Evolutionary conservation across 53 echinoderm and acorn worm species (phyloP), one percentile per base, ranked within the genome.

Genomic region (Arbacia lixula): DNA sequence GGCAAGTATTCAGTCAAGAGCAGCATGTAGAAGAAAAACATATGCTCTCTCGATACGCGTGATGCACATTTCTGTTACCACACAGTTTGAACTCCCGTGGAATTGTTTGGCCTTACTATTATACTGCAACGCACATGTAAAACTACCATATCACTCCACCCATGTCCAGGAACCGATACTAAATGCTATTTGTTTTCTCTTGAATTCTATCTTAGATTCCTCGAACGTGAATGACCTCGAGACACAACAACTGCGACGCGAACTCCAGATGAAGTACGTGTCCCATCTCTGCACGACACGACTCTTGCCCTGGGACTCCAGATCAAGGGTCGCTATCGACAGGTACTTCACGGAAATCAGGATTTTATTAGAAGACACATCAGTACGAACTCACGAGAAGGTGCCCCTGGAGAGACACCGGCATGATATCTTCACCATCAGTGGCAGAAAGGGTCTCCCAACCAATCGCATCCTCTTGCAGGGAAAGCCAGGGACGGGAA

Each of bases 401-500:
- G 39, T 78, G 25, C 53, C 79, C 5, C 40, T 78, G 58, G 60
- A 78, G 28, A 6, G 21, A 12, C 12, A 57, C 28, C 58, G 79
- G 12, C 79, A 78, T 27, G 39, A 60, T n/a, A 78, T 78, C 26
- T 78, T 78, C 28, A 78, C 79, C 30, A 78, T 78, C 60, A 60
- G 79, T 25, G 79, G 60, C 16, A 28, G 12, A 20, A 60, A 40
- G 60, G 60, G 60, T 14, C 19, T 78, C 2, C 79, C 79, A 3
- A 57, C 49, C 16, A 85, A 57, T 25, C 85, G 89, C 10, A 66
- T 89, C 24, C 85, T 89, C 11, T 65, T 89, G 8, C 60, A 60
- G 9, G 89, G 89, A 49, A 78, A 79, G 24, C 52, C 89, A 9
- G 89, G 89, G 28, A 69, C 79, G 21, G 89, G 89, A 27, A 89